Conservation (phyloP, 1,140 invertebrate species). For the Eumaeus atala region DNA sequence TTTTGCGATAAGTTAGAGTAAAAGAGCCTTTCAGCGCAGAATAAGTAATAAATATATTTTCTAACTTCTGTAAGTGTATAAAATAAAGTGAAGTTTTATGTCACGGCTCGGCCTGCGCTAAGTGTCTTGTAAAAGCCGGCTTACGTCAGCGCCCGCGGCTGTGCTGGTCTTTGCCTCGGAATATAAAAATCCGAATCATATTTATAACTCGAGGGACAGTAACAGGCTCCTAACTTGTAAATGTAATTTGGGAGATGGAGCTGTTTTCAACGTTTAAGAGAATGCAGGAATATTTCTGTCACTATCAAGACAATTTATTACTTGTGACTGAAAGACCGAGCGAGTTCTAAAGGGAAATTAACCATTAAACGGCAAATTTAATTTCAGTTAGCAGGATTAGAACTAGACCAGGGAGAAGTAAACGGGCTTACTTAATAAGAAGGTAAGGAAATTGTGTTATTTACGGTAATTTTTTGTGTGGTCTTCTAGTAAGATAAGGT, state of each 20-base stretch:
- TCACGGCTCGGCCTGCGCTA: background rate
- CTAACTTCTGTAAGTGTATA: constrained; percentile 1
- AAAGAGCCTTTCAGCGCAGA: no score
- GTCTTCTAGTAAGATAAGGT: no score
- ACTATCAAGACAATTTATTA: no score
- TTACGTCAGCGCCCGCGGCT: background rate
- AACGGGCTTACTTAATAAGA: no score
- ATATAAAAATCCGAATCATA: constrained; percentile 8
- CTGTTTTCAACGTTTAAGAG: constrained; percentile 1
- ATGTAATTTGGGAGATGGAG: background rate
- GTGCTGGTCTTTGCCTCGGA: background rate
- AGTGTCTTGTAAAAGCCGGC: background rate
- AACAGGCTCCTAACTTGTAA: background rate
- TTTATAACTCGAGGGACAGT: constrained; percentile 1
- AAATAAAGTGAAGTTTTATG: constrained; percentile 10
- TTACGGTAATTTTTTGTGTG: no score
- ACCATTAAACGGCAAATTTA: no score
- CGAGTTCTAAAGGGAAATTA: no score
- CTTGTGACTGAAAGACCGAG: no score
- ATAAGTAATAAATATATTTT: background rate
- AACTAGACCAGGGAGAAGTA: no score
- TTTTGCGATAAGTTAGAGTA: no score
- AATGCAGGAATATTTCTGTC: background rate
- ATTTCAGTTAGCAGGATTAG: no score
- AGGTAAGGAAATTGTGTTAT: no score